phyloP scores from a whole-genome alignment of 2,888 invertebrate species.

The Podabrus alpinus region DNA sequence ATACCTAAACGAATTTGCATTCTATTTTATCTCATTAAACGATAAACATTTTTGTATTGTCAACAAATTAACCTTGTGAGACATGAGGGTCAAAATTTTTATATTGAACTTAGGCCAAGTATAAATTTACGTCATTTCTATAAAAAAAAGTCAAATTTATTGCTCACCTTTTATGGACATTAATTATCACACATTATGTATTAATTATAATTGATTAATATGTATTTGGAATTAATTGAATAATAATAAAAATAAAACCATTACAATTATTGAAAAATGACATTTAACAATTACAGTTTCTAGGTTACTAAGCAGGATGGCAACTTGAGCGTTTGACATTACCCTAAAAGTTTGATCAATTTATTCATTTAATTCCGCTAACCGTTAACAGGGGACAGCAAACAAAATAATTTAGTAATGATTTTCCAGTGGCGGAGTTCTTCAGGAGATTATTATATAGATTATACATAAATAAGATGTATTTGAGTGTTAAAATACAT shows the following conservation, averaged over 20 bases:
- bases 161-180: constrained; percentile 11
- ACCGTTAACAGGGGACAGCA: not conserved
- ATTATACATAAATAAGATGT: no score
- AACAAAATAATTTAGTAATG: not conserved
- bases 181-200: constrained; percentile 15
- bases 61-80: constrained; percentile 49
- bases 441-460: no score
- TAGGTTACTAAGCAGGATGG: not conserved
- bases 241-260: constrained; percentile 17
- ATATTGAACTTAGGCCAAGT: constrained; percentile 24
- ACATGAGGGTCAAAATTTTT: constrained; percentile 39
- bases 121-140: constrained; percentile 15
- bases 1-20: not conserved
- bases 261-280: constrained; percentile 18
- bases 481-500: no score
- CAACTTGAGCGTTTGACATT: not conserved
- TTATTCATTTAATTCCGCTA: not conserved
- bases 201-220: constrained; percentile 3
- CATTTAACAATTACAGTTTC: constrained; percentile 8
- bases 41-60: constrained; percentile 46
- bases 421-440: not conserved
- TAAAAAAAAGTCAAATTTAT: not conserved
- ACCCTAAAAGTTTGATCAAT: not conserved
- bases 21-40: constrained; percentile 3
- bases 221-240: constrained; percentile 11